Base-by-base conservation (phyloP, 2,888 invertebrate genomes). In the Conchocele bisecta region DNA sequence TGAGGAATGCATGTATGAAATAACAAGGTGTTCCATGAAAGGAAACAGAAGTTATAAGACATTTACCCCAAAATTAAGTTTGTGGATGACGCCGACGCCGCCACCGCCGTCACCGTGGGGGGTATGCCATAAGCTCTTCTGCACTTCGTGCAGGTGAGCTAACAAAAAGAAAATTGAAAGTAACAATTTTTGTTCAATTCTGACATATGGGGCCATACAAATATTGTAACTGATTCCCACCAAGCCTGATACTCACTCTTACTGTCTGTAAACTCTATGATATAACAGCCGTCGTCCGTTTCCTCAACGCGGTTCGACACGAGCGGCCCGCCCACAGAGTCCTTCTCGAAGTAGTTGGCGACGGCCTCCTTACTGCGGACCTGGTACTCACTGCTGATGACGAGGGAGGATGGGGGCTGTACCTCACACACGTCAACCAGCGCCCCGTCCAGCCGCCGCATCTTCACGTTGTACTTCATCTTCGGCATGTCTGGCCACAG, bases 281-380 rank as follows among this genome's bases (percentile, higher is more conserved):
- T 37, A 29, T 44, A 58, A 15, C 68, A 76, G 3, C 76, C 76
- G 54, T 76, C 76, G 22, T 72, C 76, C 22, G 72, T 72, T 46
- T 69, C 68, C 13, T 60, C 58, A 22, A 69, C 56, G 4, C 61
- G 44, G 48, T 48, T 33, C 22, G 70, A 70, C 39, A 65, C 68
- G n/a, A 76, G 46, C n/a, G 58, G 48, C 13, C 75, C 71, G 7
- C 76, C 76, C 11, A 76, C 57, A 11, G 50, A 48, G 26, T 68
- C 65, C 11, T 66, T 31, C 54, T 76, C 72, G 59, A 76, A 76
- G 65, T 72, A 76, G 37, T 58, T 53, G 24, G 59, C 54, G 20
- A 76, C 51, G 6, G 69, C 33, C 48, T 76, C 76, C 15, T 56
- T 63, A 28, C 60, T 64, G 20, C 68, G 68, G 20, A 76, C 42